A percentile compares a stretch with the other conserved stretches of the same genome.
Evolutionary conservation across 2,888 invertebrate species (phyloP).

Genomic region (Serripes groenlandicus): DNA sequence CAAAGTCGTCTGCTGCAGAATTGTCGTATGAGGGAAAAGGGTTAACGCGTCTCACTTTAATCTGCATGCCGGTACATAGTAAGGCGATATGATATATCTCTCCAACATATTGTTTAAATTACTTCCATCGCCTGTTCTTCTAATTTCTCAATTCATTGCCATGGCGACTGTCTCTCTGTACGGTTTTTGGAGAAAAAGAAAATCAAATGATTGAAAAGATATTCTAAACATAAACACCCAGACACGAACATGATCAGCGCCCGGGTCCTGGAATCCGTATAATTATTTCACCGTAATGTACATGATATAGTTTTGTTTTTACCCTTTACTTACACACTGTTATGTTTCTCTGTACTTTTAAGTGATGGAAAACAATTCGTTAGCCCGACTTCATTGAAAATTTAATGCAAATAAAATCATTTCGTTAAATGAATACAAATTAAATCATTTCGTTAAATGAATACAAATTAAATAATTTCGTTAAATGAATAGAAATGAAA

Average conservation of each 20-base stretch:
- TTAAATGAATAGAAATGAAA: too few relatives aligned
- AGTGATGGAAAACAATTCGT: too few relatives aligned
- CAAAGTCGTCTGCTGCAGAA: too few relatives aligned
- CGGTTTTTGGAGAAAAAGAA: conserved; percentile 4
- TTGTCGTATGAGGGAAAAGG: too few relatives aligned
- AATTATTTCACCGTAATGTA: not conserved
- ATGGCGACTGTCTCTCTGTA: conserved; percentile 8
- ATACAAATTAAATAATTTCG: too few relatives aligned
- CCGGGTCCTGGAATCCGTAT: conserved; percentile 3
- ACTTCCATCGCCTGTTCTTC: conserved; percentile 7
- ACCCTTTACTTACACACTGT: too few relatives aligned
- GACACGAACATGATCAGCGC: not conserved
- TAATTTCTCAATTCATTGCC: conserved; percentile 12
- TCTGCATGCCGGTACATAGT: not conserved
- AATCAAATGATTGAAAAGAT: conserved; percentile 20
- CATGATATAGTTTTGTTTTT: not conserved
- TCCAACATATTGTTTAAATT: conserved; percentile 22
- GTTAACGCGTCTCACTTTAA: not conserved
- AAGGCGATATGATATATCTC: conserved; percentile 19
- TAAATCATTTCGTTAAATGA: too few relatives aligned
- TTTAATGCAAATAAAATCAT: too few relatives aligned
- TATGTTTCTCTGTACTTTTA: too few relatives aligned
- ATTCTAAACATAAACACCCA: conserved; percentile 20
- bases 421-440: too few relatives aligned
- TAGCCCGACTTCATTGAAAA: too few relatives aligned